A percentile compares a stretch with the other conserved stretches of the same genome.
phyloP scores from a whole-genome alignment of 2,888 invertebrate genomes.

The Drosophila recens region DNA sequence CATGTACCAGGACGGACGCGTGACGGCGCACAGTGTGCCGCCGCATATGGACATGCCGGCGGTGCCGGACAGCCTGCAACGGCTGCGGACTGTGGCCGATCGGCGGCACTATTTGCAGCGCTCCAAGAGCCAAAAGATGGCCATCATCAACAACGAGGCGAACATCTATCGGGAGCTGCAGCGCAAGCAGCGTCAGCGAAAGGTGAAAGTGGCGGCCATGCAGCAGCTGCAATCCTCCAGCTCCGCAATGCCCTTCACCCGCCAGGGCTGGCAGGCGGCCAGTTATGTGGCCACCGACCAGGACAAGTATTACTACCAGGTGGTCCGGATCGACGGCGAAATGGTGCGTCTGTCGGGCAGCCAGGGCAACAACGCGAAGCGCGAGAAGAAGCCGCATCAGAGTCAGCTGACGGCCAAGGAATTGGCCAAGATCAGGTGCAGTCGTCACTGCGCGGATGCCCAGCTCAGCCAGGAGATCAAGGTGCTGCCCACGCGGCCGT shows the following conservation, averaged over 20 bases:
- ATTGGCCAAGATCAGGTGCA: not conserved
- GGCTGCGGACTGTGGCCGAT: slow-evolving; percentile 87
- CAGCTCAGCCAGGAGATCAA: slow-evolving; percentile 63
- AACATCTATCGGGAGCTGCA: slow-evolving; percentile 83
- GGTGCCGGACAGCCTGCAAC: slow-evolving; percentile 82
- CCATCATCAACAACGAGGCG: slow-evolving; percentile 85
- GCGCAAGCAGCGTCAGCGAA: slow-evolving; percentile 78
- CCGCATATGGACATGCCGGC: slow-evolving; percentile 83
- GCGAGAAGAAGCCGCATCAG: slow-evolving; percentile 71
- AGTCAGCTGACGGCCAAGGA: slow-evolving; percentile 51
- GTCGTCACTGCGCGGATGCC: slow-evolving; percentile 66
- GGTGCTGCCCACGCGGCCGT: slow-evolving; percentile 58
- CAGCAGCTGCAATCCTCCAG: slow-evolving; percentile 72
- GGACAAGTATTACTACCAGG: slow-evolving; percentile 84
- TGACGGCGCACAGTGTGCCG: slow-evolving; percentile 77
- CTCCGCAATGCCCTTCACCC: slow-evolving; percentile 82
- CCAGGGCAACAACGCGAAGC: slow-evolving; percentile 79
- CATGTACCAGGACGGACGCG: slow-evolving; percentile 80
- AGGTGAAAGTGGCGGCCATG: slow-evolving; percentile 78
- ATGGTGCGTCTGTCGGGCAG: slow-evolving; percentile 80
- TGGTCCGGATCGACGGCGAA: slow-evolving; percentile 75
- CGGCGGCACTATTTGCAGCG: slow-evolving; percentile 85
- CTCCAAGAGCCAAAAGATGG: slow-evolving; percentile 81
- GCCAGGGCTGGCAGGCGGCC: slow-evolving; percentile 84
- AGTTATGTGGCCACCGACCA: slow-evolving; percentile 83